Conservation (phyloP, 2,113 vertebrate genomes). For the Scartelaos histophorus region DNA sequence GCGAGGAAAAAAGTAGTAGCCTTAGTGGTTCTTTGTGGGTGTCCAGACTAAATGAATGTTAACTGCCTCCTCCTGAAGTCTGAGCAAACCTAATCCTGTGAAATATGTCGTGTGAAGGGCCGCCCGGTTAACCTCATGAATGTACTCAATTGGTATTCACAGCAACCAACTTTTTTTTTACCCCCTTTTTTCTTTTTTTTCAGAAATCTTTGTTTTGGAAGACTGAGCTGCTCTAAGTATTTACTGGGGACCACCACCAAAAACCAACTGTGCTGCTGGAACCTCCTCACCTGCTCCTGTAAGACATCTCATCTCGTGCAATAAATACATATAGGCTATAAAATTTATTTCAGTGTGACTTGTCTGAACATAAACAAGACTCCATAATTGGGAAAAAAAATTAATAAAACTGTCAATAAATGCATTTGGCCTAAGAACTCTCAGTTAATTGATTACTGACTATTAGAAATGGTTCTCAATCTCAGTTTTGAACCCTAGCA, state of each 20-base stretch:
- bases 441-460: no score
- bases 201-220: constrained; percentile 93
- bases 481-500: no score
- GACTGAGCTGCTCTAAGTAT: constrained; percentile 88
- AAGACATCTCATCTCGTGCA: constrained; percentile 50
- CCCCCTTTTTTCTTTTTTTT: constrained; percentile 9
- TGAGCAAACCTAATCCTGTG: constrained; percentile 50
- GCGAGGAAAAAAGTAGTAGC: background rate
- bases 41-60: constrained; percentile 17
- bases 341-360: no score
- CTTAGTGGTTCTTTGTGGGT: constrained; percentile 20
- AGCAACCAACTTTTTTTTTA: background rate
- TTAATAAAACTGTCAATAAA: no score
- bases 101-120: constrained; percentile 45
- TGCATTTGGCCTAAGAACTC: no score
- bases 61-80: constrained; percentile 7
- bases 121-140: background rate
- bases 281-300: constrained; percentile 92
- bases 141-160: constrained; percentile 18
- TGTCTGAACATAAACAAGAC: no score
- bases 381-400: no score
- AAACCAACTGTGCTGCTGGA: constrained; percentile 92
- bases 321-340: background rate
- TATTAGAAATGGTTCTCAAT: no score
- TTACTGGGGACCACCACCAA: constrained; percentile 84